Base-by-base conservation (phyloP, 2,113 vertebrate species). In the Casuarius casuarius region DNA sequence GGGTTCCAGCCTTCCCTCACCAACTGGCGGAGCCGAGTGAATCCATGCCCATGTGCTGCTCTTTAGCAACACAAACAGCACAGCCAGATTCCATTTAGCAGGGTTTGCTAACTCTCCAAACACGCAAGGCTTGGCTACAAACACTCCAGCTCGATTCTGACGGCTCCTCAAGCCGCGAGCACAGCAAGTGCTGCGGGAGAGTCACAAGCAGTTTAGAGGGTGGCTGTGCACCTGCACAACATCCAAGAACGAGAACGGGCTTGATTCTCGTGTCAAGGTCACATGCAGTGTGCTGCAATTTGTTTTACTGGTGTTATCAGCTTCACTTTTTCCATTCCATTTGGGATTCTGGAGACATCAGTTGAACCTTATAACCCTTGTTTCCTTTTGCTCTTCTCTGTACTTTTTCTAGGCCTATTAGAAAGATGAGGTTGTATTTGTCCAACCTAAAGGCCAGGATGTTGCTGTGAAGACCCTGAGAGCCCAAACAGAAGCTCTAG, bases 1-100 rank as follows among this genome's bases (percentile, higher is more conserved):
- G 92, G 86, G 92, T 12, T 95, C 90, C 92, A 96, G 78, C 81
- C 87, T 90, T 63, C 21, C 79, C 91, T 93, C 85, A 93, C 90
- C 95, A 91, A 92, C 63, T 77, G 70, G 72, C 9, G 0, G 70
- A 70, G 95, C 62, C 11, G 4, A 87, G 77, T 3, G 13, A 66
- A 74, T 74, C 83, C 67, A 2, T 92, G 96, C 91, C 92, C 91
- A 84, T 85, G 84, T 92, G 90, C 94, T 95, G 91, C 91, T 96
- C 94, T 94, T 96, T 91, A 94, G 95, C 94, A 95, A 95, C 74
- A 77, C 87, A 89, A 91, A 95, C 91, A 95, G 92, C 95, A 49
- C 92, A 88, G 95, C 82, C 94, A 96, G 94, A 92, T 70, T 54
- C 90, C 83, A 44, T 79, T 92, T 12, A 93, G 92, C 9, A 12